Conservation (phyloP, 2,797 vertebrate genomes). For the Myiotriccus ornatus region DNA sequence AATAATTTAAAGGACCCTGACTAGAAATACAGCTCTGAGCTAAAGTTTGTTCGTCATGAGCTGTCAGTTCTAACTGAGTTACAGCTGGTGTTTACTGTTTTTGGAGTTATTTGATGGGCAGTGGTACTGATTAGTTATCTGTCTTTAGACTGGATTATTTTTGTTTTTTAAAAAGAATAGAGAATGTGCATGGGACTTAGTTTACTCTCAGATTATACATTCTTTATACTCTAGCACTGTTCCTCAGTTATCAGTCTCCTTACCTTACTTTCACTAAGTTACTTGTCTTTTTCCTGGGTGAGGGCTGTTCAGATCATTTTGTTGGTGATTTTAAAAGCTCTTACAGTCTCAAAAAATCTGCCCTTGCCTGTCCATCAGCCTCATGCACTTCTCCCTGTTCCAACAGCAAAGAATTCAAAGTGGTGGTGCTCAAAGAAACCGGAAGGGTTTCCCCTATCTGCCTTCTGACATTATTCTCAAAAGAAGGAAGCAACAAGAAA, state of each 20-base stretch:
- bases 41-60: slow-evolving; percentile 39
- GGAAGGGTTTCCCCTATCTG: neutral
- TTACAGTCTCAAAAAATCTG: neutral
- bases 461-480: neutral
- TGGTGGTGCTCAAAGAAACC: neutral
- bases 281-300: neutral
- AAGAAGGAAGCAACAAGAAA: neutral
- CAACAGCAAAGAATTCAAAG: neutral
- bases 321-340: neutral
- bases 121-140: slow-evolving; percentile 39
- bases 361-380: neutral
- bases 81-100: slow-evolving; percentile 65
- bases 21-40: slow-evolving; percentile 11
- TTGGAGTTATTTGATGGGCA: slow-evolving; percentile 55
- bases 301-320: neutral
- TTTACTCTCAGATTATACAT: neutral
- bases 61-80: slow-evolving; percentile 37
- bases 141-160: slow-evolving; percentile 35
- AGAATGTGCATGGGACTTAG: neutral
- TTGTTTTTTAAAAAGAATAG: slow-evolving; percentile 1
- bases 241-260: neutral
- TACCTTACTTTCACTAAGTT: neutral
- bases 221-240: neutral
- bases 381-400: neutral
- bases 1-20: slow-evolving; percentile 18